phyloP scores from a whole-genome alignment of 1,140 invertebrate genomes.

The Drosophila ogumai region DNA sequence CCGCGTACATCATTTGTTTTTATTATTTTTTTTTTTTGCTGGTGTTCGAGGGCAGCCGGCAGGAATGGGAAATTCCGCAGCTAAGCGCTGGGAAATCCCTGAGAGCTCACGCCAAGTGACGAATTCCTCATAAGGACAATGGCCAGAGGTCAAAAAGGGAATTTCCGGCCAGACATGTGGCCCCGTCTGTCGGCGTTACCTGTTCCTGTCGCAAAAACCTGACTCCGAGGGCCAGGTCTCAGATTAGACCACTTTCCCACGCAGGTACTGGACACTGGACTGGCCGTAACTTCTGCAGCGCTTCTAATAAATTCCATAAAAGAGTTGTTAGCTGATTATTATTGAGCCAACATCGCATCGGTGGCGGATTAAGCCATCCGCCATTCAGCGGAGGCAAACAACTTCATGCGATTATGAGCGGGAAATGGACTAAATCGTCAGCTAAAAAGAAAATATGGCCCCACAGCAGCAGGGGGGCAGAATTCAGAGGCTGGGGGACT shows the following conservation, averaged over 20 bases:
- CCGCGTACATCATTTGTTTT: slow-evolving; percentile 18
- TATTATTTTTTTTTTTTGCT: background rate
- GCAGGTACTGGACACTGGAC: slow-evolving; percentile 50
- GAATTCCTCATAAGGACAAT: slow-evolving; percentile 70
- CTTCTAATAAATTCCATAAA: slow-evolving; percentile 51
- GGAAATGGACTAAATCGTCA: slow-evolving; percentile 69
- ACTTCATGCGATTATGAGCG: slow-evolving; percentile 73
- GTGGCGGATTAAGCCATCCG: slow-evolving; percentile 51
- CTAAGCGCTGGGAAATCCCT: slow-evolving; percentile 61
- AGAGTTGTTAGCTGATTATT: slow-evolving; percentile 45
- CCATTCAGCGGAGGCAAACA: slow-evolving; percentile 51
- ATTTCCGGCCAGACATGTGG: slow-evolving; percentile 73
- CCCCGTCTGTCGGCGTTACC: slow-evolving; percentile 13
- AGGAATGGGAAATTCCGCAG: slow-evolving; percentile 61
- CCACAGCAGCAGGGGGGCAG: slow-evolving; percentile 32
- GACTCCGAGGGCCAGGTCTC: slow-evolving; percentile 21
- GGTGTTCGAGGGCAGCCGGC: slow-evolving; percentile 10
- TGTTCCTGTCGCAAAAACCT: slow-evolving; percentile 35
- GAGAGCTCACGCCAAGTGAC: slow-evolving; percentile 70
- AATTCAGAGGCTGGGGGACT: background rate
- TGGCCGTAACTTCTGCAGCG: background rate
- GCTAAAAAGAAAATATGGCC: slow-evolving; percentile 73
- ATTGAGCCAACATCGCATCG: slow-evolving; percentile 50
- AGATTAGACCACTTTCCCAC: slow-evolving; percentile 71
- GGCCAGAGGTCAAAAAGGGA: slow-evolving; percentile 56